phyloP scores from a whole-genome alignment of 2,797 vertebrate species.

The Amphiprion clarkii region DNA sequence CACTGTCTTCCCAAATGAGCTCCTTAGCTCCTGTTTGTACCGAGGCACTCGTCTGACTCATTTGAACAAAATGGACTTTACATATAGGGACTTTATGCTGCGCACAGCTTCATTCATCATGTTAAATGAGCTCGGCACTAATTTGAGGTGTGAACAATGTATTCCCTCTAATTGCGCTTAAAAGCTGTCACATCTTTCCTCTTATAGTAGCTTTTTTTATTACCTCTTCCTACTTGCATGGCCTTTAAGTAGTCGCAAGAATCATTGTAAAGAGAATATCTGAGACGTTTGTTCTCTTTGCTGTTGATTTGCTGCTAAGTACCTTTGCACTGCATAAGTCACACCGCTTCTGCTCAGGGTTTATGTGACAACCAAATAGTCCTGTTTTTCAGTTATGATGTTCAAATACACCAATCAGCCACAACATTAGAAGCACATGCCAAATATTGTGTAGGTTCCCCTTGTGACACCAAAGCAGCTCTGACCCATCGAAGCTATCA shows the following conservation, averaged over 20 bases:
- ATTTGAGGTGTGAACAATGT: neutral
- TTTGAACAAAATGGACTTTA: conserved; percentile 24
- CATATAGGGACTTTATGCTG: neutral
- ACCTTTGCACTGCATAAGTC: neutral
- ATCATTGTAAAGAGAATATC: neutral
- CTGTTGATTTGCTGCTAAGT: neutral
- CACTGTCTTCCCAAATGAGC: conserved; percentile 22
- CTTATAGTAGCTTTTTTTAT: neutral
- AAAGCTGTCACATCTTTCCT: neutral
- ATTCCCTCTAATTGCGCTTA: neutral
- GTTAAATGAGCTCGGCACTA: conserved; percentile 6
- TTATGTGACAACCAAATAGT: too few species aligned
- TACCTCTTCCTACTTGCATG: neutral
- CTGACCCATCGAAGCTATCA: too few species aligned
- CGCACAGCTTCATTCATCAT: neutral
- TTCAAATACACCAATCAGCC: too few species aligned
- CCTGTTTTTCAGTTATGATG: too few species aligned
- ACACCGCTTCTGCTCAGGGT: too few species aligned
- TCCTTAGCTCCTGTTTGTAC: conserved; percentile 39
- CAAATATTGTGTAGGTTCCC: too few species aligned
- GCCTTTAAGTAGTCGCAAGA: neutral
- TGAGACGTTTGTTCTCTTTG: neutral
- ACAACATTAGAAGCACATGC: too few species aligned
- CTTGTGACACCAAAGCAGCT: too few species aligned
- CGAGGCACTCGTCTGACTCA: neutral